A percentile compares a stretch with the other conserved stretches of the same genome.
Evolutionary conservation across 2,797 vertebrate genomes (phyloP).

Genomic region (Nyctalus aviator): DNA sequence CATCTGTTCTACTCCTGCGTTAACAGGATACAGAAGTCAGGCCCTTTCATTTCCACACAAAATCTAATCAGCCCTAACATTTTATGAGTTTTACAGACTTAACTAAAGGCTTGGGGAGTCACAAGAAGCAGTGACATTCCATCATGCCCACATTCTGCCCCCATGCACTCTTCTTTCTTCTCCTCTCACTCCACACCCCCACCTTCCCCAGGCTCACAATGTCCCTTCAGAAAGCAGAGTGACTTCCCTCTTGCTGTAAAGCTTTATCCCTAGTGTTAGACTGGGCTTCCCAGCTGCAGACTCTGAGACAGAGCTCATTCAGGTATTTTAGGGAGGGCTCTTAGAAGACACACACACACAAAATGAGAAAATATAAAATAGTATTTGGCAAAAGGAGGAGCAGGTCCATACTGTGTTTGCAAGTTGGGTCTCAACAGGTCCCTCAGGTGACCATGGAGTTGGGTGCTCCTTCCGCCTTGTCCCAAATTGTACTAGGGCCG

Average conservation of each 20-base stretch:
- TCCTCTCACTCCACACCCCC: neutral
- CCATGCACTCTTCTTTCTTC: neutral
- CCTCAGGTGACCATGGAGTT: neutral
- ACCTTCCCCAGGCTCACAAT: neutral
- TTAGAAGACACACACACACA: neutral
- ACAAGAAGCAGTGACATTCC: neutral
- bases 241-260: neutral
- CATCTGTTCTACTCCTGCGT: neutral
- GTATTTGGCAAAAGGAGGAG: neutral
- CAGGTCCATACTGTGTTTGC: neutral
- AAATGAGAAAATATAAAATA: conserved; percentile 6
- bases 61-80: neutral
- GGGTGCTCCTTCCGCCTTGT: neutral
- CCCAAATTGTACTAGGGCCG: neutral
- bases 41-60: neutral
- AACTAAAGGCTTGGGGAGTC: neutral
- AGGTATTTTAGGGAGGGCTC: neutral
- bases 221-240: neutral
- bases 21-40: neutral
- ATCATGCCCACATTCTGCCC: neutral
- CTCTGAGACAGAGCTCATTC: neutral
- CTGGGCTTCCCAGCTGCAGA: neutral
- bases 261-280: neutral
- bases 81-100: neutral
- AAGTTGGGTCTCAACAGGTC: neutral